Conservation (phyloP, 2,113 vertebrate species). For the Sus scrofa region T2T-Sscrofa CM000828.6:59487501-59488000, state of each 20-base stretch:
- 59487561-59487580: background rate
- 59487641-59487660: background rate
- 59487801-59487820: background rate
- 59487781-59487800: background rate
- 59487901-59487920: background rate
- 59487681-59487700: background rate
- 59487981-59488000: background rate
- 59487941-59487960: background rate
- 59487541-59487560: too few relatives aligned
- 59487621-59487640: slow-evolving; percentile 33
- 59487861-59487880: background rate
- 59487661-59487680: background rate
- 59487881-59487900: background rate
- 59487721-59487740: background rate
- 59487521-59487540: too few relatives aligned
- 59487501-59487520: too few relatives aligned
- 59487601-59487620: background rate
- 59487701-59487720: background rate
- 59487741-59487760: background rate
- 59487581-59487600: background rate
- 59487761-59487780: background rate
- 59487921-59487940: background rate
- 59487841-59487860: background rate
- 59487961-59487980: background rate
- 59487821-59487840: background rate